Base-by-base conservation (phyloP, 2,888 invertebrate genomes). In the Chydorus sphaericus region DNA sequence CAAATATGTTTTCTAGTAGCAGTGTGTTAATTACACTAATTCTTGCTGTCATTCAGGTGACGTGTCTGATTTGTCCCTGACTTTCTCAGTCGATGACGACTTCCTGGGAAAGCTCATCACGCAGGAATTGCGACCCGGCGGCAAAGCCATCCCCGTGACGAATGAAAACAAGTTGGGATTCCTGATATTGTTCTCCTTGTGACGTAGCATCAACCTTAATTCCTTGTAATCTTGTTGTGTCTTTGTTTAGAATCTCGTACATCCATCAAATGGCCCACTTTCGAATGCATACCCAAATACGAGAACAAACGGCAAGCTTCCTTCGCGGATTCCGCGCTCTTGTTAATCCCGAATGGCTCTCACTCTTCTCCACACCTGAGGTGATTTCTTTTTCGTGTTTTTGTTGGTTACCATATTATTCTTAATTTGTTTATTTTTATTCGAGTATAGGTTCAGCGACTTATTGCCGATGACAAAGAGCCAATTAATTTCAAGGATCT, bases 191-290 rank as follows among this genome's bases (percentile, higher is more conserved):
- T 39, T 36, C 4, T 44, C 14, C 14, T 37, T 39, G 20, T 39
- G 18, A 36, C 11, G 48, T n/a, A 28, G 26, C 31, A 31, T 10
- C 23, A 18, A 29, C 30, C 11, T 18, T 49, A 4, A 33, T 52
- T 44, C 31, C 18, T n/a, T 52, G 20, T 31, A 39, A 23, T 8
- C 11, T 16, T 53, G n/a, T 37, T 20, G 5, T 37, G 16, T 16
- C 16, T 14, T 39, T 14, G 14, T 37, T 30, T 28, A 90, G 90
- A 73, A 94, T 99, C 63, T 89, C 91, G 67, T 98, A 99, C 70
- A 92, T 98, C 55, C 98, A 98, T 70, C 76, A 91, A 66, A 93
- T 94, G 91, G 98, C 98, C 0, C 92, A 94, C 71, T 97, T 96
- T 70, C 83, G 94, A 60, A 96, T 99, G 90, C 91, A 96, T 69